A percentile compares a stretch with the other conserved stretches of the same genome.
phyloP scores from a whole-genome alignment of 2,797 vertebrate species.

The Hafferia zeledoni region DNA sequence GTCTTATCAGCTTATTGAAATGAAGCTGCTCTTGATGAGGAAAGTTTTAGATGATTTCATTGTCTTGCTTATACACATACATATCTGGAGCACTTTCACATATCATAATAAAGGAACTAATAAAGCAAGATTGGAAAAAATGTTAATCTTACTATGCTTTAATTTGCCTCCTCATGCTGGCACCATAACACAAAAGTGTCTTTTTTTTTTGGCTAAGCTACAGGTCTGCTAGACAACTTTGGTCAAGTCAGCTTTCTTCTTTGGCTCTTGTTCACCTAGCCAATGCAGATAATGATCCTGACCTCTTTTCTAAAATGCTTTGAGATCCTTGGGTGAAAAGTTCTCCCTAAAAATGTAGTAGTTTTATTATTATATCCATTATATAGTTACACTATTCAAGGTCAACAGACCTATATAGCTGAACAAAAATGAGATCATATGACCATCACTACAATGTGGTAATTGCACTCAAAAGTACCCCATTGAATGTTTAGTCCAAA shows the following conservation, averaged over 20 bases:
- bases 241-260: conserved; percentile 51
- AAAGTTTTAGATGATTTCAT: background rate
- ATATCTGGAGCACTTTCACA: background rate
- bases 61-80: background rate
- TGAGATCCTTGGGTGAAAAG: conserved; percentile 53
- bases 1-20: background rate
- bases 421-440: conserved; percentile 37
- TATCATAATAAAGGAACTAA: background rate
- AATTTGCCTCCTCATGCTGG: background rate
- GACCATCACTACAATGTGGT: background rate
- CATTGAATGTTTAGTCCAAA: conserved; percentile 59
- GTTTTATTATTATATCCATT: conserved; percentile 56
- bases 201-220: background rate
- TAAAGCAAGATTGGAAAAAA: background rate
- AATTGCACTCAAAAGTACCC: conserved; percentile 32
- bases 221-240: conserved; percentile 7
- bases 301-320: conserved; percentile 62
- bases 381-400: conserved; percentile 43
- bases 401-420: conserved; percentile 30
- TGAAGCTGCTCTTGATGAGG: background rate
- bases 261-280: background rate
- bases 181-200: background rate
- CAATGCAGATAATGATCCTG: conserved; percentile 57
- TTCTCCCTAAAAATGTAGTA: conserved; percentile 41
- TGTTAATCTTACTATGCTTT: background rate